Conservation (phyloP, 1,140 invertebrate species). For the Aethina tumida region DNA sequence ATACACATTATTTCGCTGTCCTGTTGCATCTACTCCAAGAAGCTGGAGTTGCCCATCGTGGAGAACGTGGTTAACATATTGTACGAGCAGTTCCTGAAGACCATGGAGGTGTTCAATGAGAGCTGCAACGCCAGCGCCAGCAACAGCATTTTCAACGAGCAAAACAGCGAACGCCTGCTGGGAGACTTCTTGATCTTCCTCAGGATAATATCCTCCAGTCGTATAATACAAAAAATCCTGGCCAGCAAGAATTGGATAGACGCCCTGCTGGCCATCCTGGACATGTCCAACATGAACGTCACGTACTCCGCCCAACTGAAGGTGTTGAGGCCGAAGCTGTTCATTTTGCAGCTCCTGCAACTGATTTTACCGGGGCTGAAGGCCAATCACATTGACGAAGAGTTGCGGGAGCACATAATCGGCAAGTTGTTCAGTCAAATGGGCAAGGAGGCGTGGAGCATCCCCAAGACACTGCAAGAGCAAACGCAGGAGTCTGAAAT, state of each 20-base stretch:
- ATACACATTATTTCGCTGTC: slow-evolving; percentile 48
- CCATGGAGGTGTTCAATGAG: slow-evolving; percentile 14
- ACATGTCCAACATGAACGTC: slow-evolving; percentile 13
- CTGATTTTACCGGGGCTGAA: slow-evolving; percentile 39
- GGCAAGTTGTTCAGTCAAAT: slow-evolving; percentile 45
- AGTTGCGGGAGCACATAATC: slow-evolving; percentile 38
- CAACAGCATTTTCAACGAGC: slow-evolving; percentile 1
- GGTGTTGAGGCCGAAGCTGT: slow-evolving; percentile 41
- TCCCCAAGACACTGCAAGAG: slow-evolving; percentile 3
- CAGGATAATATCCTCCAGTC: slow-evolving; percentile 39
- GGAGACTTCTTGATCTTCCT: slow-evolving; percentile 50
- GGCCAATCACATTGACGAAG: slow-evolving; percentile 19
- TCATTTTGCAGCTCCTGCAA: slow-evolving; percentile 45
- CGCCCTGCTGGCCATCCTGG: slow-evolving; percentile 40
- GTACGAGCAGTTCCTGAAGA: slow-evolving; percentile 35
- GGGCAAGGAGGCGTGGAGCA: slow-evolving; percentile 47
- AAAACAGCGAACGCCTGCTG: slow-evolving; percentile 23
- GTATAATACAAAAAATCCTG: slow-evolving; percentile 37
- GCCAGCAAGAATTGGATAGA: slow-evolving; percentile 42
- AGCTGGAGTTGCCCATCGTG: slow-evolving; percentile 36
- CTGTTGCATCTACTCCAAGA: slow-evolving; percentile 40
- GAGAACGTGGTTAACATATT: slow-evolving; percentile 29
- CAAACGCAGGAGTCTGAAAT: not conserved
- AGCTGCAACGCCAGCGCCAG: slow-evolving; percentile 9
- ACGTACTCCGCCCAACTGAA: slow-evolving; percentile 22